Evolutionary conservation across 2,888 invertebrate species (phyloP).

Genomic region (Drosophila multiciliata): DNA sequence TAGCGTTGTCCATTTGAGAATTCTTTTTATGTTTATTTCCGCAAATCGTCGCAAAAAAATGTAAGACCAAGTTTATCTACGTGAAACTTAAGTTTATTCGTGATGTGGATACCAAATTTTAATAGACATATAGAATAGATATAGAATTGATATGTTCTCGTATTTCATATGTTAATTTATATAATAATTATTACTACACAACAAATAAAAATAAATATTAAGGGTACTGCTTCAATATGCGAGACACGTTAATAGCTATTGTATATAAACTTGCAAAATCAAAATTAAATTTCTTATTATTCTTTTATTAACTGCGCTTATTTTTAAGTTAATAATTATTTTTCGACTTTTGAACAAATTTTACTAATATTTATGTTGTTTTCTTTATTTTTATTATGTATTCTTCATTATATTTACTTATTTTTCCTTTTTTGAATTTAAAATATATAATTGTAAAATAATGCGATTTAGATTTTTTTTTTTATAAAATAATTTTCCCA

Average conservation of each 20-base stretch:
- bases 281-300: neutral
- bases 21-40: neutral
- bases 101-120: neutral
- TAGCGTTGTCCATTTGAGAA: neutral
- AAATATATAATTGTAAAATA: neutral
- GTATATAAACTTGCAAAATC: neutral
- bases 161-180: neutral
- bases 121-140: neutral
- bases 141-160: neutral
- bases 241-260: neutral
- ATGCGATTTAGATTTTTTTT: neutral
- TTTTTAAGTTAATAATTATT: neutral
- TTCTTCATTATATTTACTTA: neutral
- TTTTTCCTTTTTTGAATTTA: neutral
- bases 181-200: neutral
- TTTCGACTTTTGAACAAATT: neutral
- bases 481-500: neutral
- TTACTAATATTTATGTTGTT: neutral
- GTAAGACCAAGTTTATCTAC: neutral
- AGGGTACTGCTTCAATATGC: neutral
- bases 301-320: neutral
- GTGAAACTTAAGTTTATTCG: neutral
- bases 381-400: neutral
- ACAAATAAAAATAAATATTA: neutral
- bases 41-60: neutral